Evolutionary conservation across 2,888 invertebrate species (phyloP).

Genomic region (Calliphora vomitoria): DNA sequence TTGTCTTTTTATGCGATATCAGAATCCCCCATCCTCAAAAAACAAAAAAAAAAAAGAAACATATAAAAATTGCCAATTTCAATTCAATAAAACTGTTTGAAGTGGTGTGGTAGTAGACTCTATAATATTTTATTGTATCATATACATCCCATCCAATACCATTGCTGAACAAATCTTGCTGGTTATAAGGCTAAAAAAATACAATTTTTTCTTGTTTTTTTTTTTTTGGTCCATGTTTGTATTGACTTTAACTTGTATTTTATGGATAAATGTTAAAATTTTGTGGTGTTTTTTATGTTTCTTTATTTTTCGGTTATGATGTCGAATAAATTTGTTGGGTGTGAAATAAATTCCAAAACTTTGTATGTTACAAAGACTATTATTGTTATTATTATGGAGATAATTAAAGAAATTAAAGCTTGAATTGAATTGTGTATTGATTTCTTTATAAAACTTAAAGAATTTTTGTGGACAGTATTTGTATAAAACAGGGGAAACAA

Average conservation of each 20-base stretch:
- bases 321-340: constrained; percentile 68
- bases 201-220: constrained; percentile 10
- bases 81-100: constrained; percentile 32
- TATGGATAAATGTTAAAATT: constrained; percentile 70
- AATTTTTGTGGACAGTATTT: neutral
- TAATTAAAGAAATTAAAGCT: constrained; percentile 2
- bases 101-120: constrained; percentile 10
- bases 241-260: constrained; percentile 68
- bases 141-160: constrained; percentile 8
- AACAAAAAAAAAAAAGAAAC: constrained; percentile 11
- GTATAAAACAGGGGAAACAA: no score
- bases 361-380: constrained; percentile 9
- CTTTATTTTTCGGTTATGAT: constrained; percentile 59
- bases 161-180: neutral
- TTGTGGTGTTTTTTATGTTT: constrained; percentile 73
- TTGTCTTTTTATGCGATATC: constrained; percentile 49
- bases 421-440: constrained; percentile 2
- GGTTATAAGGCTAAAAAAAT: constrained; percentile 45
- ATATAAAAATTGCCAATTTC: constrained; percentile 59
- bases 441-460: neutral
- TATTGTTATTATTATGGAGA: no score
- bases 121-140: constrained; percentile 49
- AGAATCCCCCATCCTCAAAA: neutral
- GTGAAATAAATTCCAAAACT: constrained; percentile 54
- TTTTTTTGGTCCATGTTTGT: constrained; percentile 45